phyloP scores from a whole-genome alignment of 92 coral and sea anemone species.

The Heteractis magnifica region DNA sequence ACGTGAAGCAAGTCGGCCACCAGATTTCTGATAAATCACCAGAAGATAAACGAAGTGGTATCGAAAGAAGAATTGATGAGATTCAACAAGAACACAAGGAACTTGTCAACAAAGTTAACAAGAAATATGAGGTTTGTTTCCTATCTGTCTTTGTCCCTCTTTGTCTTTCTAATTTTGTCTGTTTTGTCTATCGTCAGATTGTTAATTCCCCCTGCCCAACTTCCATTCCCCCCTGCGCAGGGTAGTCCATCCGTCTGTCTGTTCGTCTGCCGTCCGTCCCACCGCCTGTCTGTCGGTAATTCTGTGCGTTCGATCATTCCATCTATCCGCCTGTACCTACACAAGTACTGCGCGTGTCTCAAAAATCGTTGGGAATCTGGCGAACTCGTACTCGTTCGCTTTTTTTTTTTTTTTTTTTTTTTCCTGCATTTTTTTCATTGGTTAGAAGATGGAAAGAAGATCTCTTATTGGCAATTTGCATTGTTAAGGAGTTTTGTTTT shows the following conservation, averaged over 20 bases:
- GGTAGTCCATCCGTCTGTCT: background rate
- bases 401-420: too few species aligned
- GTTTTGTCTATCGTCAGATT: too few species aligned
- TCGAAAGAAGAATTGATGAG: conserved; percentile 87
- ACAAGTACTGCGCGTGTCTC: background rate
- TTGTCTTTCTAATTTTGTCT: background rate
- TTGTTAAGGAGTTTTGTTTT: too few species aligned
- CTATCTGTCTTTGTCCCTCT: background rate
- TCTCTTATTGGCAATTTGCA: too few species aligned
- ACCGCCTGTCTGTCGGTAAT: too few species aligned
- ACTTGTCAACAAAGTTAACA: conserved; percentile 76
- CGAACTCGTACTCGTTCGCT: too few species aligned
- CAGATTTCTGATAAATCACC: conserved; percentile 78
- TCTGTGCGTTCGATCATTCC: background rate
- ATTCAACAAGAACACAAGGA: conserved; percentile 87
- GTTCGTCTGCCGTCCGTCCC: background rate
- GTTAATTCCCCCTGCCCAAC: too few species aligned
- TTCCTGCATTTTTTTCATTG: too few species aligned
- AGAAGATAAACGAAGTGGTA: conserved; percentile 76
- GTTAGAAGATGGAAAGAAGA: too few species aligned
- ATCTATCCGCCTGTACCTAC: background rate
- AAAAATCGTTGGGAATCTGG: background rate
- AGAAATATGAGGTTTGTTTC: conserved; percentile 74
- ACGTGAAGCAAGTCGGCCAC: conserved; percentile 76
- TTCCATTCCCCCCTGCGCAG: too few species aligned